Evolutionary conservation across 2,113 vertebrate species (phyloP), one percentile per base, ranked within the genome.

Genomic region (Lethenteron camtschaticum): DNA sequence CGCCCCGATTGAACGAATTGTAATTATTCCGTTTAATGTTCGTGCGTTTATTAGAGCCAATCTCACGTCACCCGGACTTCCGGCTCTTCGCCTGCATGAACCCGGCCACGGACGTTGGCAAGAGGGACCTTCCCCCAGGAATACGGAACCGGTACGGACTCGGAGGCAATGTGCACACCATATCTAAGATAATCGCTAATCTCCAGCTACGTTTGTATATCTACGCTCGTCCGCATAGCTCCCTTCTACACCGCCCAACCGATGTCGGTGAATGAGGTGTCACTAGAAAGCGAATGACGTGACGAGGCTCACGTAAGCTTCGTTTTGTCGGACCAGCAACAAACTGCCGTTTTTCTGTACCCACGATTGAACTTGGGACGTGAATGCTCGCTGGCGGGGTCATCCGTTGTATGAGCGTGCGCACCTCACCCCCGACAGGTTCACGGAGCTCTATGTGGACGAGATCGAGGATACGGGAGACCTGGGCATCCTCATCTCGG

Each of bases 31-130:
- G 12, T 9, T 55, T 12, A 69, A 14, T 71, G 56, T 68, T 71
- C 74, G 10, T 77, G 74, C 73, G 11, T 41, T 11, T 73, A 41
- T 74, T 20, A 96, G 92, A 94, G 70, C 86, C 92, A 7, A 77
- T 99, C 72, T 75, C 85, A 69, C 87, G 92, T 57, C 85, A 99
- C 72, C 83, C 86, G 71, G 86, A 90, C 77, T 99, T 97, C 78
- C 83, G 79, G 56, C 81, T 99, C 70, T 99, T 99, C 81, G 91
- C 90, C 2, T 99, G 91, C 77, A 99, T 99, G 94, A 97, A 99
- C 76, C 94, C 94, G 72, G 92, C 94, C 69, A 99, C 92, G 13
- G 94, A 97, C 75, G 87, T 97, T 68, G 94, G 92, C 58, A 99
- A 99, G 78, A 86, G 83, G 77, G 96, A 97, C 78, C 84, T 99